Conservation (phyloP, 2,888 invertebrate genomes). For the Phorcus lineatus region DNA sequence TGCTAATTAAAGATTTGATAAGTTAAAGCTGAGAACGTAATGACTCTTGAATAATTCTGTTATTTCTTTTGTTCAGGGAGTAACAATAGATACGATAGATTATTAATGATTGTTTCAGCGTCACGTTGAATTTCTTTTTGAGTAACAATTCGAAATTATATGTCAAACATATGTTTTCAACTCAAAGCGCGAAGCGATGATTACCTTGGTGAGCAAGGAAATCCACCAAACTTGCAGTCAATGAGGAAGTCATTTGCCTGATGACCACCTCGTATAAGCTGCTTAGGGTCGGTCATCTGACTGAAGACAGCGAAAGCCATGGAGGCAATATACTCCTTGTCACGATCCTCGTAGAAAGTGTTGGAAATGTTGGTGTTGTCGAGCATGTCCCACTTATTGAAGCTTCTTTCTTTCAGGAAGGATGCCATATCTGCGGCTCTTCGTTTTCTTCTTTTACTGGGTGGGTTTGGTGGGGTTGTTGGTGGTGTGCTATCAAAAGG, state of each 20-base stretch:
- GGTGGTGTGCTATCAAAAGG: background rate
- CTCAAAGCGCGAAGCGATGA: too few relatives aligned
- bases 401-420: slow-evolving; percentile 39
- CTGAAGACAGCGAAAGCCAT: slow-evolving; percentile 51
- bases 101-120: too few relatives aligned
- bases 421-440: background rate
- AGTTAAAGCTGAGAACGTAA: too few relatives aligned
- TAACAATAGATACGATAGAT: too few relatives aligned
- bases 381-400: slow-evolving; percentile 60
- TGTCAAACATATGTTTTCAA: too few relatives aligned
- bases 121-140: too few relatives aligned
- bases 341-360: slow-evolving; percentile 33
- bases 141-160: too few relatives aligned
- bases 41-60: too few relatives aligned
- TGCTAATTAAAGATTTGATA: too few relatives aligned
- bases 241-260: slow-evolving; percentile 55
- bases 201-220: slow-evolving; percentile 60
- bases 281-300: slow-evolving; percentile 27
- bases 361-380: slow-evolving; percentile 33
- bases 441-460: background rate
- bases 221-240: slow-evolving; percentile 56
- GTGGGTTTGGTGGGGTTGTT: background rate
- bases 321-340: slow-evolving; percentile 42
- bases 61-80: too few relatives aligned
- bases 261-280: slow-evolving; percentile 51